These are phyloP conservation scores for Conomelus anceps DNA, from an alignment of 2,888 invertebrate species.

Conservation along the genomic window DNA sequence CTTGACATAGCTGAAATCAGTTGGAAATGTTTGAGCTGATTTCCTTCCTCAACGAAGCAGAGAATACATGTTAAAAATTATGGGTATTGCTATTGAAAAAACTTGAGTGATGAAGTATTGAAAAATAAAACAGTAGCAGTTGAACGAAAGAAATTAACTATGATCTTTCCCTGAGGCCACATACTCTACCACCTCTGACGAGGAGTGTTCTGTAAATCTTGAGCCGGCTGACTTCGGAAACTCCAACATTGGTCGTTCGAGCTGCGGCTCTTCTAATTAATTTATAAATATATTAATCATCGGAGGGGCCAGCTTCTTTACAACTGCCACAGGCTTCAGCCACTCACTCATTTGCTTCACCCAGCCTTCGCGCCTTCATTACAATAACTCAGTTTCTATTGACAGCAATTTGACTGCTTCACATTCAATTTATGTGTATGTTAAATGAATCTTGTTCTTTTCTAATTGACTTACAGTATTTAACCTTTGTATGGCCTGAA, in stretches of 20 bases:
- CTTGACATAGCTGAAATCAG: no score
- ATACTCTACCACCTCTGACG: neutral
- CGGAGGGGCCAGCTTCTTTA: neutral
- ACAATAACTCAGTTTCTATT: neutral
- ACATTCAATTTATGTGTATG: neutral
- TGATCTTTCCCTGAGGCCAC: neutral
- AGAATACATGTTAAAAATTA: neutral
- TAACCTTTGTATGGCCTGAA: no score
- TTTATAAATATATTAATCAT: neutral
- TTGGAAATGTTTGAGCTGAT: neutral
- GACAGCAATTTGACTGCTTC: neutral
- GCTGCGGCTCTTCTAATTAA: neutral
- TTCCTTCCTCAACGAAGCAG: neutral
- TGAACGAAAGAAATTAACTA: neutral
- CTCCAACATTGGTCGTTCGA: neutral
- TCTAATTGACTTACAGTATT: no score
- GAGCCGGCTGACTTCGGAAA: no score
- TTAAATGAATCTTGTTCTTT: no score
- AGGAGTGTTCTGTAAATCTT: neutral
- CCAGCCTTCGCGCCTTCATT: neutral
- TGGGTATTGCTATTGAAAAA: no score
- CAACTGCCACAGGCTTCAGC: neutral
- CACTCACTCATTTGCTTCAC: neutral
- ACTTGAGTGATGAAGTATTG: neutral
- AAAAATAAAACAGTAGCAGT: neutral